Evolutionary conservation across 2,888 invertebrate genomes (phyloP).

Genomic region (Melinaea menophilus): DNA sequence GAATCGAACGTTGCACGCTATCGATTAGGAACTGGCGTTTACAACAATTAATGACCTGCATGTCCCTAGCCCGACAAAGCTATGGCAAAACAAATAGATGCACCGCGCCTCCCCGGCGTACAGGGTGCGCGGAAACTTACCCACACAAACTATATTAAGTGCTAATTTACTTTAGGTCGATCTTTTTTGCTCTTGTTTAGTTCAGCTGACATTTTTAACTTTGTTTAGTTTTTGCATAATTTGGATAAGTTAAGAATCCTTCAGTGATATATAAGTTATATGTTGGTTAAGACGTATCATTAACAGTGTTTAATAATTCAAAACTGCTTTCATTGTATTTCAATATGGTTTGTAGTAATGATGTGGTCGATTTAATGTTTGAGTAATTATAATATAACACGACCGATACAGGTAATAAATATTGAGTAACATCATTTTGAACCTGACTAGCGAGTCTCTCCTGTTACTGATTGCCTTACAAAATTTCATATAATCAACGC

Average conservation of each 20-base stretch:
- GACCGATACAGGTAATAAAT: no score
- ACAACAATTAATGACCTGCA: slow-evolving; percentile 78
- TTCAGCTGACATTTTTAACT: background rate
- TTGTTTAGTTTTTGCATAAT: background rate
- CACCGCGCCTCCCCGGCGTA: slow-evolving; percentile 63
- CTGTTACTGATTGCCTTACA: background rate
- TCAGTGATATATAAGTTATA: no score
- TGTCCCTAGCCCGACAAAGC: slow-evolving; percentile 76
- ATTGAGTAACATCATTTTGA: no score
- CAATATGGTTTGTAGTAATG: no score
- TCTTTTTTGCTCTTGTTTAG: background rate
- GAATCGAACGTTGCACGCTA: slow-evolving; percentile 75
- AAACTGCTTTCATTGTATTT: no score
- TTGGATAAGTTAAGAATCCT: no score
- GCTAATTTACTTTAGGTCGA: background rate
- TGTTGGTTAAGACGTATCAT: no score
- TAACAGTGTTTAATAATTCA: no score
- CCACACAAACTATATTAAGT: slow-evolving; percentile 2
- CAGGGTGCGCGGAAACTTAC: slow-evolving; percentile 51
- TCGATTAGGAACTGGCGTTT: slow-evolving; percentile 76
- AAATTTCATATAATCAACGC: background rate
- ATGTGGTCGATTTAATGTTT: no score
- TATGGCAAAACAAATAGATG: slow-evolving; percentile 78
- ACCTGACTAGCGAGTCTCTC: no score
- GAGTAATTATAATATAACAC: no score